Conservation (phyloP, 2,797 vertebrate species). For the Sebastolobus alascanus region DNA sequence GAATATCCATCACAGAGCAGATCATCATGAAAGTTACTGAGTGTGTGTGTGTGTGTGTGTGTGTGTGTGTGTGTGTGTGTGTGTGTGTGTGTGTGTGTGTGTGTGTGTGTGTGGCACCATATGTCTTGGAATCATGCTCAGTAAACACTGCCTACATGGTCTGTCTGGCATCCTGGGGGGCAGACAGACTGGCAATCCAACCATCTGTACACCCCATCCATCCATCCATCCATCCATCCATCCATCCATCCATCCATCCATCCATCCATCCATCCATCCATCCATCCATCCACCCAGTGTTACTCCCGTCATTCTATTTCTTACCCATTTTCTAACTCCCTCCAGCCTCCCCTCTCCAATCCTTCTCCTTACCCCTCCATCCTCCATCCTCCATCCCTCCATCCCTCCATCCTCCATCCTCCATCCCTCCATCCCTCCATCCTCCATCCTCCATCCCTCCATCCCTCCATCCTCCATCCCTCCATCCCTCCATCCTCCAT, state of each 20-base stretch:
- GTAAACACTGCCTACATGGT: constrained; percentile 59
- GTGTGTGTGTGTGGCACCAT: constrained; percentile 51
- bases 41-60: not conserved
- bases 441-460: constrained; percentile 35
- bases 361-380: constrained; percentile 19
- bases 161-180: constrained; percentile 54
- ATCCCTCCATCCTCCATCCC: constrained; percentile 17
- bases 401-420: not conserved
- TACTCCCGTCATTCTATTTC: not conserved
- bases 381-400: constrained; percentile 4
- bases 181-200: constrained; percentile 41
- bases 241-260: constrained; percentile 1
- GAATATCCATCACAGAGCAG: not conserved
- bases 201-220: constrained; percentile 26
- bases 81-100: not conserved
- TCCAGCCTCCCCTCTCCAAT: constrained; percentile 1
- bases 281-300: not conserved
- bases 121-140: constrained; percentile 62
- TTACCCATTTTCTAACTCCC: constrained; percentile 1
- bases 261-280: not conserved
- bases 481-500: not conserved
- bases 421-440: not conserved
- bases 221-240: not conserved
- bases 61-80: not conserved
- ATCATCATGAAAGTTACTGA: not conserved